phyloP scores from a whole-genome alignment of 2,888 invertebrate species.

The Mimas tiliae region DNA sequence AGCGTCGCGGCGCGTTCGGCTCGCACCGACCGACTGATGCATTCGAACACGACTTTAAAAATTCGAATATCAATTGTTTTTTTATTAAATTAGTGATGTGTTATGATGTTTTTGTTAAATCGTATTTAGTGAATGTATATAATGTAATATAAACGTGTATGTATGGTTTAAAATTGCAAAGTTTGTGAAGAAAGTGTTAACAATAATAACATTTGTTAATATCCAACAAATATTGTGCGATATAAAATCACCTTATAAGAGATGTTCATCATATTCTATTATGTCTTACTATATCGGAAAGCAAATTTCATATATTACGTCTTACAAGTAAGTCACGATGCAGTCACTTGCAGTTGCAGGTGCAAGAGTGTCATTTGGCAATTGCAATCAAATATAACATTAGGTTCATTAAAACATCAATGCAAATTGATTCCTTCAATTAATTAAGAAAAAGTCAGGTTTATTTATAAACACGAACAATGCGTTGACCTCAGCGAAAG shows the following conservation, averaged over 20 bases:
- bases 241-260: not conserved
- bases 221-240: conserved; percentile 27
- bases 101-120: conserved; percentile 33
- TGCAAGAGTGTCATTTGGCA: not conserved
- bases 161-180: conserved; percentile 33
- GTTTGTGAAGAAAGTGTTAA: conserved; percentile 47
- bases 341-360: not conserved
- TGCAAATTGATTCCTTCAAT: not conserved
- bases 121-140: conserved; percentile 23
- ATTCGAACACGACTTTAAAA: conserved; percentile 45
- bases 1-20: conserved; percentile 68
- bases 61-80: conserved; percentile 52
- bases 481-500: conserved; percentile 65
- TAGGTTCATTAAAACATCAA: not conserved
- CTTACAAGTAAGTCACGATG: no score
- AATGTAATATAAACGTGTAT: not conserved
- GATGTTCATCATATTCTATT: no score
- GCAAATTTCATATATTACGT: no score
- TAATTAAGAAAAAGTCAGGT: conserved; percentile 34
- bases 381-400: not conserved
- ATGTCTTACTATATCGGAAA: not conserved
- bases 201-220: conserved; percentile 37
- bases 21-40: conserved; percentile 56
- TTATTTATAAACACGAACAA: conserved; percentile 60
- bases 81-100: conserved; percentile 42